A percentile compares a stretch with the other conserved stretches of the same genome.
These are phyloP conservation scores for Zootoca vivipara DNA, from an alignment of 2,113 vertebrate species.

Conservation along the genomic window DNA sequence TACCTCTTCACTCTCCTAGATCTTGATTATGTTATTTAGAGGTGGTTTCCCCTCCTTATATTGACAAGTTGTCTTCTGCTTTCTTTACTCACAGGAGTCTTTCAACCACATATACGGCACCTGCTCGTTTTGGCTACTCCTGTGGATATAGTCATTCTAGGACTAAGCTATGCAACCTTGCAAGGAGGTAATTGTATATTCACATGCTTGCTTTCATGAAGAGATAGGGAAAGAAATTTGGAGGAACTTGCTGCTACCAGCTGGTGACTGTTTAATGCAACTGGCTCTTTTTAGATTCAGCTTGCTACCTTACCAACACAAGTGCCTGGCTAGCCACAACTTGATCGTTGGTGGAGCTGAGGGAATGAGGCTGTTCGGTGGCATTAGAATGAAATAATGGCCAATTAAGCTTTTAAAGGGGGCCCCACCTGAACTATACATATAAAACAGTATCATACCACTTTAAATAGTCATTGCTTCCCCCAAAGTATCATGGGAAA, in stretches of 20 bases:
- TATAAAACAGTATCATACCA: no score
- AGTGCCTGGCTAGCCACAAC: background rate
- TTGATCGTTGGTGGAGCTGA: background rate
- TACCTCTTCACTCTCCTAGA: background rate
- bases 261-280: background rate
- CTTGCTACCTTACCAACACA: background rate
- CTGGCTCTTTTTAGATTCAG: background rate
- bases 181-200: slow-evolving; percentile 81
- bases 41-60: no score
- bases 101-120: slow-evolving; percentile 93
- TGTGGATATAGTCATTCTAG: slow-evolving; percentile 95
- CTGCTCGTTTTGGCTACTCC: slow-evolving; percentile 94
- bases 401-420: background rate
- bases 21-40: background rate
- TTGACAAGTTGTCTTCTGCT: background rate
- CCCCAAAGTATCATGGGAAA: no score
- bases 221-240: background rate
- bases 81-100: slow-evolving; percentile 82
- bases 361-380: background rate
- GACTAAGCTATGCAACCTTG: slow-evolving; percentile 88
- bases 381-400: background rate
- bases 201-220: background rate
- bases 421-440: no score
- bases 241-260: background rate
- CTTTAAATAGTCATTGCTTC: no score